Evolutionary conservation across 2,888 invertebrate genomes (phyloP).

Genomic region (Pandemis heparana): DNA sequence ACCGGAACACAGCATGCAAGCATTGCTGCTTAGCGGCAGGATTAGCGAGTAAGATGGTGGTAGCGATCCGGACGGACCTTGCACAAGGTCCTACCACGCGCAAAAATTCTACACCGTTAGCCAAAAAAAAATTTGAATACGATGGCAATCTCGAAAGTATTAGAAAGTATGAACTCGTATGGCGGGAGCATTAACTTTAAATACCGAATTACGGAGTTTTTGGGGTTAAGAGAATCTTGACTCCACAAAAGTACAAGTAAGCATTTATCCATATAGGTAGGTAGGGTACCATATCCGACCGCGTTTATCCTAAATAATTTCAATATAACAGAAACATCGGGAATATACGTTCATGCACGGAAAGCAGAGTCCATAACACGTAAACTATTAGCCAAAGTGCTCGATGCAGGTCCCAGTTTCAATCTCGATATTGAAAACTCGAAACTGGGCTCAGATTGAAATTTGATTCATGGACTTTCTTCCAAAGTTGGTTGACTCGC

Average conservation of each 20-base stretch:
- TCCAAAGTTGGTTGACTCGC: constrained; percentile 25
- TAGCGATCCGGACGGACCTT: no score
- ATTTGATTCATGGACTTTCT: constrained; percentile 43
- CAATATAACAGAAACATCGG: constrained; percentile 23
- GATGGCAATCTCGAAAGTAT: no score
- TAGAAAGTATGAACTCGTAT: no score
- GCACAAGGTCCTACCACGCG: no score
- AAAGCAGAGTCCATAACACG: constrained; percentile 31
- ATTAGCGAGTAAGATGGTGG: no score
- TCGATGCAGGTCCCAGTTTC: constrained; percentile 39
- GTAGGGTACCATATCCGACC: not conserved
- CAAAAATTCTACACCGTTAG: no score
- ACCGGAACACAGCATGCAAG: no score
- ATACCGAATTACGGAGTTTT: no score
- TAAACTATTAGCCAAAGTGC: constrained; percentile 42
- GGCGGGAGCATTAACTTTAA: no score
- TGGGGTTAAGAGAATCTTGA: not conserved
- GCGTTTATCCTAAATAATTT: constrained; percentile 11
- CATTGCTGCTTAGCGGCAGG: no score
- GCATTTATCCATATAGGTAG: not conserved
- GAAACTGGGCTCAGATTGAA: constrained; percentile 41
- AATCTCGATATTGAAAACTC: constrained; percentile 41
- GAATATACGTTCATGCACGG: constrained; percentile 13
- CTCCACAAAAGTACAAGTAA: not conserved
- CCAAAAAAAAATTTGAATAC: no score